phyloP scores from a whole-genome alignment of 2,113 vertebrate genomes.

The Ochotona princeps region DNA sequence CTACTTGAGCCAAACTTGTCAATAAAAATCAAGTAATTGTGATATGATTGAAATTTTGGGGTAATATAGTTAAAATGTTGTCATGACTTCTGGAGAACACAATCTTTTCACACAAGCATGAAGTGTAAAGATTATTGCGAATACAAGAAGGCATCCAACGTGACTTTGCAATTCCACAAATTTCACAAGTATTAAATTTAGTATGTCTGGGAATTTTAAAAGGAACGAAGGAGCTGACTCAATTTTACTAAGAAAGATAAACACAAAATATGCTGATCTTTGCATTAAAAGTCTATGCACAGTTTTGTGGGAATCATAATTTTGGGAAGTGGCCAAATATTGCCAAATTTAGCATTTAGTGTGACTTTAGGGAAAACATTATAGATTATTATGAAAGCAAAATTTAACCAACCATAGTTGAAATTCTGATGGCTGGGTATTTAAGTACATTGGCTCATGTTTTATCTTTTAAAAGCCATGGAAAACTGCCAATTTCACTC shows the following conservation, averaged over 20 bases:
- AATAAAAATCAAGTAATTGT: background rate
- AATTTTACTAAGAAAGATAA: constrained; percentile 20
- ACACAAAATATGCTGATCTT: constrained; percentile 42
- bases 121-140: background rate
- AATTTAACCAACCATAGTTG: constrained; percentile 16
- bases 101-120: background rate
- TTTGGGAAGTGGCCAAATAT: constrained; percentile 41
- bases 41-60: background rate
- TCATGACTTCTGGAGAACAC: background rate
- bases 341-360: background rate
- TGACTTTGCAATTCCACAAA: background rate
- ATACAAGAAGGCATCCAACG: background rate
- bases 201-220: background rate
- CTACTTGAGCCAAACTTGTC: background rate
- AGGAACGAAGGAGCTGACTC: background rate
- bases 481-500: constrained; percentile 57
- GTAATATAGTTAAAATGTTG: background rate
- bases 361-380: background rate
- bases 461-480: constrained; percentile 64
- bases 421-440: constrained; percentile 60
- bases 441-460: constrained; percentile 54
- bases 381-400: constrained; percentile 16
- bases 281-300: background rate
- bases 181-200: constrained; percentile 38
- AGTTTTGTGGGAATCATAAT: constrained; percentile 40